Base-by-base conservation (phyloP, 2,113 vertebrate genomes). In the Anser brachyrhynchus region DNA sequence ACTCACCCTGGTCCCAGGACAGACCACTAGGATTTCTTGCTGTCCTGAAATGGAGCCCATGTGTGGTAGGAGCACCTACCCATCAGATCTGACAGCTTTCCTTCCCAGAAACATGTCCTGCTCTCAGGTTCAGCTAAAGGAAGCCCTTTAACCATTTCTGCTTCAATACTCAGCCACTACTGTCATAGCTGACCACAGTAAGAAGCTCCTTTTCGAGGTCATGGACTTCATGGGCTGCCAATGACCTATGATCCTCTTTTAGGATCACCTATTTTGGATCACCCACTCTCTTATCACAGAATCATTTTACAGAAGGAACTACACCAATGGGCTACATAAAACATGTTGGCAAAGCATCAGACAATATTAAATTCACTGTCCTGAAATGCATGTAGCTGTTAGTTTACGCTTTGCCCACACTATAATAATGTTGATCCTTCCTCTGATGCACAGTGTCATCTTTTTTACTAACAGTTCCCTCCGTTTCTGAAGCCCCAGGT, bases 1-100 rank as follows among this genome's bases (percentile, higher is more conserved):
- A 11, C 11, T 70, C 26, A 41, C 10, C 5, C 12, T 41, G 12
- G 4, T 62, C 62, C 67, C 25, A 16, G 9, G 17, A 29, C 0
- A 2, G 51, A 21, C 54, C n/a, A 55, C 29, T 28, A 49, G 29
- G 57, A 26, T 7, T 85, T 94, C 81, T 51, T 65, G 43, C 35
- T 84, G 70, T 18, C 37, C 44, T 77, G 13, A 37, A 76, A 21
- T 10, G n/a, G 49, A 86, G 18, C 19, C 39, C 16, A 16, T 3
- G 5, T 9, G 0, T 11, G 4, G 9, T 18, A 59, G 25, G 28
- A 76, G 11, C 39, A n/a, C 13, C 12, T 26, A 90, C 4, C 26
- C 85, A 14, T 13, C 29, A 69, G 33, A 80, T 21, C 22, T 49
- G 25, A 87, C 37, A 41, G 33, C 28, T 77, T 54, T 71, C 28